Evolutionary conservation across 2,113 vertebrate genomes (phyloP).

Genomic region (Bungarus multicinctus): DNA sequence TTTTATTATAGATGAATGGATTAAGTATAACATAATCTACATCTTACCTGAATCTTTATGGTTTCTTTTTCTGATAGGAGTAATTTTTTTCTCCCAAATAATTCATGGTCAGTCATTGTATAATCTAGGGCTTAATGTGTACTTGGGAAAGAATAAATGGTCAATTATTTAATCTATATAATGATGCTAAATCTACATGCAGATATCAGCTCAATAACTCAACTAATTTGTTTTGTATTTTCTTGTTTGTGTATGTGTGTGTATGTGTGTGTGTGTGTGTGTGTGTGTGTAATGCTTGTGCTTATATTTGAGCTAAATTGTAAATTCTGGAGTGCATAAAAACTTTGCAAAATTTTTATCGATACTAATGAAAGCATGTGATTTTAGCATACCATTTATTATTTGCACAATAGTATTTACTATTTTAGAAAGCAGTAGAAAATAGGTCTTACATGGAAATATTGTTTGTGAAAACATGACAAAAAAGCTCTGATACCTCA

Average conservation of each 20-base stretch:
- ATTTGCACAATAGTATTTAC: conserved; percentile 35
- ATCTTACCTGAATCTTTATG: conserved; percentile 38
- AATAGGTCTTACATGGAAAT: conserved; percentile 34
- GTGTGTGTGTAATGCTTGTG: neutral
- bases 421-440: conserved; percentile 31
- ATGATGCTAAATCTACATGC: neutral
- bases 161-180: neutral
- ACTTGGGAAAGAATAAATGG: neutral
- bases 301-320: neutral
- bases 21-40: conserved; percentile 36
- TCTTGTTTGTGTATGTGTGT: neutral
- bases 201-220: neutral
- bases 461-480: conserved; percentile 10
- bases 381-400: conserved; percentile 49
- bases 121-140: neutral
- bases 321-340: neutral
- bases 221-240: neutral
- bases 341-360: neutral
- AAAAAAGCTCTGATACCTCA: neutral
- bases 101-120: neutral
- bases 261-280: too few species aligned
- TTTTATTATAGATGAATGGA: conserved; percentile 16
- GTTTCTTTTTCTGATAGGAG: neutral
- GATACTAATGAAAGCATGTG: neutral
- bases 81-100: neutral